phyloP scores from a whole-genome alignment of 2,888 invertebrate genomes.

The Ochropacha duplaris region DNA sequence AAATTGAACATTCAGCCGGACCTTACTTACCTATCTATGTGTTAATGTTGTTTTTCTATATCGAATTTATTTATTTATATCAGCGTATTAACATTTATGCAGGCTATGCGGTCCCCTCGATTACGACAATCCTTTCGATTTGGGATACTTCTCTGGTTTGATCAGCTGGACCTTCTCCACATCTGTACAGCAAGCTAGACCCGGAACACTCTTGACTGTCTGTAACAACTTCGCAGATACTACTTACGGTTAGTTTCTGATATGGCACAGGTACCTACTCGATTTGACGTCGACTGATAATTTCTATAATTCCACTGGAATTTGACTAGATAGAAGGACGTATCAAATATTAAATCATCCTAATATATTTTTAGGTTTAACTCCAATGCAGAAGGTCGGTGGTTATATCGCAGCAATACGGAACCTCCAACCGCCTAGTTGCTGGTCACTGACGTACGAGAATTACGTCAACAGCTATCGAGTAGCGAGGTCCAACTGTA shows the following conservation, averaged over 20 bases:
- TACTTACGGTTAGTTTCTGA: slow-evolving; percentile 49
- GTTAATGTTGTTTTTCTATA: background rate
- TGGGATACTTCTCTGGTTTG: slow-evolving; percentile 67
- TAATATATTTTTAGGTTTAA: slow-evolving; percentile 44
- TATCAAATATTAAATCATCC: background rate
- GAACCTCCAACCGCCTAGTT: slow-evolving; percentile 26
- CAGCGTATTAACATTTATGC: slow-evolving; percentile 5
- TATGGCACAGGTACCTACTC: no score
- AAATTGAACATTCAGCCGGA: no score
- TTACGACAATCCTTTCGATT: slow-evolving; percentile 53
- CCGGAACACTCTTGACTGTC: slow-evolving; percentile 49
- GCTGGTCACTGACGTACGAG: slow-evolving; percentile 51
- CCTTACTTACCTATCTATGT: no score
- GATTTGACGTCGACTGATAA: no score
- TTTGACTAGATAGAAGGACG: no score
- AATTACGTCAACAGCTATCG: slow-evolving; percentile 39
- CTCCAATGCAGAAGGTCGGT: slow-evolving; percentile 67
- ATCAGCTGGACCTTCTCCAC: slow-evolving; percentile 70
- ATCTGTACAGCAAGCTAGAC: slow-evolving; percentile 57
- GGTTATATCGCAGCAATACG: slow-evolving; percentile 53
- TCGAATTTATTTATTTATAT: no score
- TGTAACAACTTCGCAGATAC: slow-evolving; percentile 56
- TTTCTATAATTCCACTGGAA: no score
- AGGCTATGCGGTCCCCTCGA: slow-evolving; percentile 62
- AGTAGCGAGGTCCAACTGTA: slow-evolving; percentile 42